Conservation (phyloP, 2,113 vertebrate species). For the Capra hircus region DNA sequence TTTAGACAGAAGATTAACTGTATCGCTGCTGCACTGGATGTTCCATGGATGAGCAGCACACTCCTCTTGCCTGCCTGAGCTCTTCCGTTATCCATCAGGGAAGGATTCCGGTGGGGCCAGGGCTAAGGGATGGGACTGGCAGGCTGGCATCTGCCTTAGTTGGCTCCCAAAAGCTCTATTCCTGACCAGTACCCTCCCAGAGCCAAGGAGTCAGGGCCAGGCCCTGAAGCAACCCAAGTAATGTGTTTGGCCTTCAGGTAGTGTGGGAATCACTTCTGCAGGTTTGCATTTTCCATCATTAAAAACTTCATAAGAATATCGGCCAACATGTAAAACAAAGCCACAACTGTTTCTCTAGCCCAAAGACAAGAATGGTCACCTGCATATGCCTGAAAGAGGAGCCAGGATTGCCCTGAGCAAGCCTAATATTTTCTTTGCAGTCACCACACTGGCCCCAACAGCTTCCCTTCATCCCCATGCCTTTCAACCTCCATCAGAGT, state of each 20-base stretch:
- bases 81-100: not conserved
- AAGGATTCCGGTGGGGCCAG: rapidly evolving
- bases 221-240: not conserved
- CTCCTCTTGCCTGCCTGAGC: not conserved
- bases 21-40: not conserved
- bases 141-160: not conserved
- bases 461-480: not conserved
- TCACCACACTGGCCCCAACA: not conserved
- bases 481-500: not conserved
- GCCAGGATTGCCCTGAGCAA: not conserved
- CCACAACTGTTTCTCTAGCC: not conserved
- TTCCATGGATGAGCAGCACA: rapidly evolving
- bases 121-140: not conserved
- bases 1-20: constrained; percentile 56
- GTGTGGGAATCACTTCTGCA: not conserved
- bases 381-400: not conserved
- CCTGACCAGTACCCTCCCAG: not conserved
- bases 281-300: constrained; percentile 40
- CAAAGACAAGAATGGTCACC: not conserved
- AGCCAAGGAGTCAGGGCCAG: not conserved
- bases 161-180: not conserved
- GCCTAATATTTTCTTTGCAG: not conserved
- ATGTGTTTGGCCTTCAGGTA: constrained; percentile 11
- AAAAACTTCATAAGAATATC: not conserved
- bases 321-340: constrained; percentile 17